Conservation (phyloP, 1,140 invertebrate species). For the Lepeophtheirus salmonis region DNA sequence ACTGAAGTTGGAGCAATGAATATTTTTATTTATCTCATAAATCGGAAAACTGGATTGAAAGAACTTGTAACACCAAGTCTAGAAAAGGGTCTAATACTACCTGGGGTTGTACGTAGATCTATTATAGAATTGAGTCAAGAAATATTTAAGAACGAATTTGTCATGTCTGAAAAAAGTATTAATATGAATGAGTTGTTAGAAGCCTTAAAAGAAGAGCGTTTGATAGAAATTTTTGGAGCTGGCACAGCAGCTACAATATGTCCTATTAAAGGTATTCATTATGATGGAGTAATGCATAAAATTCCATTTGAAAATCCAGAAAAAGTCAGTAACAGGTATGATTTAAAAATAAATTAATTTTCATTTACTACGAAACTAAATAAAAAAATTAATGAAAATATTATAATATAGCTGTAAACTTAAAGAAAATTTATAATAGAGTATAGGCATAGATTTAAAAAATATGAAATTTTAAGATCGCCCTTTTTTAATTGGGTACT, state of each 20-base stretch:
- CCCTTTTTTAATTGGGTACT: too few relatives aligned
- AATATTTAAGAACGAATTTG: constrained; percentile 76
- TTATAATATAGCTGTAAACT: too few relatives aligned
- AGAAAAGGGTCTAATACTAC: constrained; percentile 64
- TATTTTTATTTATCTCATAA: constrained; percentile 71
- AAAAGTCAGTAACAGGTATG: too few relatives aligned
- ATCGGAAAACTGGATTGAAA: constrained; percentile 72
- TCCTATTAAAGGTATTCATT: constrained; percentile 62
- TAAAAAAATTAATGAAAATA: too few relatives aligned
- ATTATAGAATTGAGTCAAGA: constrained; percentile 56
- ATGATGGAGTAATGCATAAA: constrained; percentile 26
- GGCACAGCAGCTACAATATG: constrained; percentile 84
- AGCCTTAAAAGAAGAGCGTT: constrained; percentile 56
- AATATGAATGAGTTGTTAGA: constrained; percentile 65
- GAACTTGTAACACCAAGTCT: constrained; percentile 83
- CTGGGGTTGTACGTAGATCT: constrained; percentile 74
- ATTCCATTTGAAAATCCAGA: too few relatives aligned
- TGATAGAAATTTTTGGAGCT: constrained; percentile 80
- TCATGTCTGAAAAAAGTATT: constrained; percentile 58
- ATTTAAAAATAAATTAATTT: too few relatives aligned
- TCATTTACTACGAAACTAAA: too few relatives aligned
- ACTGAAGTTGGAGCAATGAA: constrained; percentile 99
- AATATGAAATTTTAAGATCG: too few relatives aligned
- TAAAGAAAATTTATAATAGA: too few relatives aligned
- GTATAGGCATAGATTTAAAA: too few relatives aligned